These are phyloP conservation scores for Varroa destructor DNA, from an alignment of 1,140 invertebrate genomes.

Conservation along the genomic window DNA sequence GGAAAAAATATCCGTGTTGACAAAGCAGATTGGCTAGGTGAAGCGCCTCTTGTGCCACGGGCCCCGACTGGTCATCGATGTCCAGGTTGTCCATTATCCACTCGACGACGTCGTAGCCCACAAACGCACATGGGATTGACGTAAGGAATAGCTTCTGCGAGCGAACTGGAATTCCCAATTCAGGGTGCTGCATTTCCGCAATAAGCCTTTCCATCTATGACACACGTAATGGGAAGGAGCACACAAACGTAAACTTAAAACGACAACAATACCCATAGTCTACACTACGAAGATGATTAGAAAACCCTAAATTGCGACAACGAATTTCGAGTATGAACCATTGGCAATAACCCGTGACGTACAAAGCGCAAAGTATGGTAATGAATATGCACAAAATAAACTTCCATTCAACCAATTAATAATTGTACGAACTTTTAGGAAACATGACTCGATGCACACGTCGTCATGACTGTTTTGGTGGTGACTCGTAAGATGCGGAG, in stretches of 20 bases:
- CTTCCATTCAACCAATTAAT: neutral
- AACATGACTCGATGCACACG: constrained; percentile 21
- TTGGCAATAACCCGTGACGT: too few species aligned
- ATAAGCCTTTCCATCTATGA: constrained; percentile 85
- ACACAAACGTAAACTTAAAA: too few species aligned
- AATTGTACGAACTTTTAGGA: constrained; percentile 17
- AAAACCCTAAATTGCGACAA: too few species aligned
- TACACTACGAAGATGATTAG: too few species aligned
- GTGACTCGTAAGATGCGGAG: constrained; percentile 5
- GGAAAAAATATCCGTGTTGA: constrained; percentile 91
- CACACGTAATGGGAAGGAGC: neutral
- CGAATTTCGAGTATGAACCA: too few species aligned
- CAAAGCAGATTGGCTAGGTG: constrained; percentile 68
- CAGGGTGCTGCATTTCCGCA: constrained; percentile 83
- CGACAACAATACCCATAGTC: too few species aligned
- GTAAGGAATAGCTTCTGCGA: constrained; percentile 87
- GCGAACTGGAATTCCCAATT: constrained; percentile 75
- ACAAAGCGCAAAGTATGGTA: too few species aligned
- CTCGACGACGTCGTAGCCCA: constrained; percentile 43
- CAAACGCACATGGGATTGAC: constrained; percentile 83
- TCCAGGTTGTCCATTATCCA: constrained; percentile 38
- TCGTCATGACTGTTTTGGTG: constrained; percentile 1
- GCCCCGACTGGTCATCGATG: constrained; percentile 33
- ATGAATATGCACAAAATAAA: too few species aligned
- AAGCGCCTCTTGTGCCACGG: constrained; percentile 23